These are phyloP conservation scores for Glaucomys volans DNA, from an alignment of 2,113 vertebrate genomes.

Conservation along the genomic window DNA sequence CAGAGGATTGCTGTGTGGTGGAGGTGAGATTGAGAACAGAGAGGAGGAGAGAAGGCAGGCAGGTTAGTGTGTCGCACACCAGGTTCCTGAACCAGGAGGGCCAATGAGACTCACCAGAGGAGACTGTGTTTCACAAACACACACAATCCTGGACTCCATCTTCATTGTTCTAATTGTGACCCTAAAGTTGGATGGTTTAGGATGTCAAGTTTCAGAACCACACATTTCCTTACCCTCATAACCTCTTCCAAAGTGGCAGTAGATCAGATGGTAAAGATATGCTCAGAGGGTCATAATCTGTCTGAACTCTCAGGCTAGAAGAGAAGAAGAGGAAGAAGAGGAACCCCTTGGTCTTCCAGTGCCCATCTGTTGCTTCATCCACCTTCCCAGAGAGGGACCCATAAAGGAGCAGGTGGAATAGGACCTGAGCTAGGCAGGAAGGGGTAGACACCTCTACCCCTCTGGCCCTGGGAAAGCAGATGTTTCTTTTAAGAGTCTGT, in stretches of 20 bases:
- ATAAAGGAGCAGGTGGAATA: not conserved
- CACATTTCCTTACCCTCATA: accelerated
- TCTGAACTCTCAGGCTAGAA: not conserved
- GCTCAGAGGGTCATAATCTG: accelerated
- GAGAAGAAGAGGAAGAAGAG: too few relatives aligned
- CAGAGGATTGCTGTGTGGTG: not conserved
- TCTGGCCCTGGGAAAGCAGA: not conserved
- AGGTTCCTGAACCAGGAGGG: not conserved
- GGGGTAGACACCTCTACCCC: accelerated
- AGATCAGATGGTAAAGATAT: not conserved
- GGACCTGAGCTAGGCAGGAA: accelerated
- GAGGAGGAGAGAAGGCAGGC: too few relatives aligned
- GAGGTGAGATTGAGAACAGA: accelerated
- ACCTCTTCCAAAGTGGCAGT: not conserved
- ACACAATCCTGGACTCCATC: not conserved
- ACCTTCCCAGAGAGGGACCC: not conserved
- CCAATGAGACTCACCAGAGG: not conserved
- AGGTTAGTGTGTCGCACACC: not conserved
- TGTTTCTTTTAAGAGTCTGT: not conserved
- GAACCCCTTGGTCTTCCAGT: too few relatives aligned
- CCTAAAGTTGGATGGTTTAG: not conserved
- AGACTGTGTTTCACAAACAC: not conserved
- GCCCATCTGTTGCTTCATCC: accelerated
- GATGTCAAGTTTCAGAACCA: not conserved
- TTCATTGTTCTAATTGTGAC: not conserved